Conservation (phyloP, 2,113 vertebrate species). For the Circaetus cinerascens region DNA sequence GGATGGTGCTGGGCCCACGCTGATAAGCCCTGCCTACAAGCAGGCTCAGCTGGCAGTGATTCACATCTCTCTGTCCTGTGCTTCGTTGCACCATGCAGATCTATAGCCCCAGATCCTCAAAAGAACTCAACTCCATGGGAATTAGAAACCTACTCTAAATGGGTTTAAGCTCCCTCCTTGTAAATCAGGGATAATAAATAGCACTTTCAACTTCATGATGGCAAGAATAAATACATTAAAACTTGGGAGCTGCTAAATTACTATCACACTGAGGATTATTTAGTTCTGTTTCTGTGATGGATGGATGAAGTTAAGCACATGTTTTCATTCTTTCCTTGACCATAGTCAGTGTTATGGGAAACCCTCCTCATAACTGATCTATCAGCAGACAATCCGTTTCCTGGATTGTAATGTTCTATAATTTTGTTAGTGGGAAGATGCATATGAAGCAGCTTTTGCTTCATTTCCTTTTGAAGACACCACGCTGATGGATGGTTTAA, state of each 20-base stretch:
- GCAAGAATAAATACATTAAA: background rate
- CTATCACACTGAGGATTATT: background rate
- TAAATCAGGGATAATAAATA: background rate
- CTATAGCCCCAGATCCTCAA: background rate
- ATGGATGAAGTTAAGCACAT: background rate
- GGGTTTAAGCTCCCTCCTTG: background rate
- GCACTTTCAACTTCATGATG: background rate
- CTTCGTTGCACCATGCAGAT: background rate
- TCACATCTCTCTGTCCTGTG: background rate
- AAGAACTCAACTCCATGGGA: background rate
- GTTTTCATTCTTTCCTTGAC: background rate
- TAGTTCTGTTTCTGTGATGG: background rate
- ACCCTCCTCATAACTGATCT: background rate
- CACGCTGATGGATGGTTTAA: background rate
- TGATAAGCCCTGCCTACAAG: background rate
- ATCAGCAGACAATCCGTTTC: background rate
- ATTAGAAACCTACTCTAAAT: background rate
- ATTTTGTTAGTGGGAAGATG: conserved; percentile 15
- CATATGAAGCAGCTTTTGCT: background rate
- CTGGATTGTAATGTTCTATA: background rate
- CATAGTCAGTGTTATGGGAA: background rate
- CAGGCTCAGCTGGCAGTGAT: background rate
- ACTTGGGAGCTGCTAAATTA: background rate
- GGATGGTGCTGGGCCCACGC: background rate
- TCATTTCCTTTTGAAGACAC: conserved; percentile 5